A percentile compares a stretch with the other conserved stretches of the same genome.
phyloP scores from a whole-genome alignment of 2,888 invertebrate genomes.

The Stenichneumon culpator region DNA sequence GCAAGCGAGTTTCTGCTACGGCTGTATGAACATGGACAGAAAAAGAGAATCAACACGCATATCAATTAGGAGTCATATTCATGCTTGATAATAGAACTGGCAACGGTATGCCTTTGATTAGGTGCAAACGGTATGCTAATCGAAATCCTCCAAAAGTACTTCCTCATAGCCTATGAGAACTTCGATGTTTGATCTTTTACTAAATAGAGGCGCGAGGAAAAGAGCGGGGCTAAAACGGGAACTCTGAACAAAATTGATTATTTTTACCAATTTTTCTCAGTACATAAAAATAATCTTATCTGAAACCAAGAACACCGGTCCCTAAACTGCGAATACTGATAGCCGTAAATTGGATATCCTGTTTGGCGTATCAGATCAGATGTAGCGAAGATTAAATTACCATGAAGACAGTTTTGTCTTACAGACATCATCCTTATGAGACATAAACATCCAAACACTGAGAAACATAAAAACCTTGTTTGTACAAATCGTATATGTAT shows the following conservation, averaged over 20 bases:
- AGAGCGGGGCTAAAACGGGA: too few relatives aligned
- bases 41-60: neutral
- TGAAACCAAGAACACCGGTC: neutral
- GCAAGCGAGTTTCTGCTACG: neutral
- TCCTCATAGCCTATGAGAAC: neutral
- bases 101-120: conserved; percentile 1
- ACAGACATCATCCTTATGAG: neutral
- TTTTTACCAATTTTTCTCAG: too few relatives aligned
- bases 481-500: neutral
- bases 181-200: neutral
- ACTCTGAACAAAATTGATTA: too few relatives aligned
- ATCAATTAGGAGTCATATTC: neutral
- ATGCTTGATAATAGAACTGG: neutral
- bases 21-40: neutral
- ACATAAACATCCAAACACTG: neutral
- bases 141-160: neutral
- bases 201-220: too few relatives aligned
- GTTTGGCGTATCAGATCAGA: conserved; percentile 5
- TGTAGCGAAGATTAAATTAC: neutral
- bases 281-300: neutral
- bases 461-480: neutral
- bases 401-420: neutral
- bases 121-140: neutral
- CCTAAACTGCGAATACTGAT: too few relatives aligned
- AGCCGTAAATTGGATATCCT: neutral